Evolutionary conservation across 2,888 invertebrate genomes (phyloP).

Genomic region (Gibbula magus): DNA sequence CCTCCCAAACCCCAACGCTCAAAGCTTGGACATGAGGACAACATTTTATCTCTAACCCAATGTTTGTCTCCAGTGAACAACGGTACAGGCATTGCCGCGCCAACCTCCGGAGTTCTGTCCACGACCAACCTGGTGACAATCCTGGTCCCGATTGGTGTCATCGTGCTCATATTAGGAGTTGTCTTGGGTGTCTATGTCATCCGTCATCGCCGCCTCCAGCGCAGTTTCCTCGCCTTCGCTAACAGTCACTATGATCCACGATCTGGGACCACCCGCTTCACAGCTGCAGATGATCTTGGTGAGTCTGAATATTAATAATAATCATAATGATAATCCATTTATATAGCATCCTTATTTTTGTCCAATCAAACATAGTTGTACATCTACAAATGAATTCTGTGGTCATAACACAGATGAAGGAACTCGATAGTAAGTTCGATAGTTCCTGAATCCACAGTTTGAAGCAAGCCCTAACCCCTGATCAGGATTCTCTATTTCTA

Average conservation of each 20-base stretch:
- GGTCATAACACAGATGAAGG: too few species aligned
- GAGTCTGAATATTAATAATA: slow-evolving; percentile 14
- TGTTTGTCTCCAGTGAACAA: slow-evolving; percentile 22
- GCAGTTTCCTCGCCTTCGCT: slow-evolving; percentile 87
- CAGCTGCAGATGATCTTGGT: slow-evolving; percentile 80
- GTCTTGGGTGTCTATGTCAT: slow-evolving; percentile 82
- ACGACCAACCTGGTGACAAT: slow-evolving; percentile 74
- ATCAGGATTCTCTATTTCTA: too few species aligned
- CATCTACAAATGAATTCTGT: too few species aligned
- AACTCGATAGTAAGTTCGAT: too few species aligned
- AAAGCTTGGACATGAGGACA: too few species aligned
- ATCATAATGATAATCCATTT: too few species aligned
- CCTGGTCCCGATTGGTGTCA: slow-evolving; percentile 79
- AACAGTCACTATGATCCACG: slow-evolving; percentile 90
- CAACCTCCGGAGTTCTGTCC: slow-evolving; percentile 15
- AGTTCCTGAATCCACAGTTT: too few species aligned
- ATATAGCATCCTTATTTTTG: too few species aligned
- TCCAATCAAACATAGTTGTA: too few species aligned
- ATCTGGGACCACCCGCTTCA: slow-evolving; percentile 90
- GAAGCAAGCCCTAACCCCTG: too few species aligned
- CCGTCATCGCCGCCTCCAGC: slow-evolving; percentile 84
- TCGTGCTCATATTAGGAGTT: slow-evolving; percentile 79
- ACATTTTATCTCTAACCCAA: neutral
- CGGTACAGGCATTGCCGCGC: neutral
- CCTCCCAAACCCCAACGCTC: too few species aligned